A percentile compares a stretch with the other conserved stretches of the same genome.
These are phyloP conservation scores for Stichopus horrens DNA, from an alignment of 53 echinoderm and acorn worm genomes.

Conservation along the genomic window DNA sequence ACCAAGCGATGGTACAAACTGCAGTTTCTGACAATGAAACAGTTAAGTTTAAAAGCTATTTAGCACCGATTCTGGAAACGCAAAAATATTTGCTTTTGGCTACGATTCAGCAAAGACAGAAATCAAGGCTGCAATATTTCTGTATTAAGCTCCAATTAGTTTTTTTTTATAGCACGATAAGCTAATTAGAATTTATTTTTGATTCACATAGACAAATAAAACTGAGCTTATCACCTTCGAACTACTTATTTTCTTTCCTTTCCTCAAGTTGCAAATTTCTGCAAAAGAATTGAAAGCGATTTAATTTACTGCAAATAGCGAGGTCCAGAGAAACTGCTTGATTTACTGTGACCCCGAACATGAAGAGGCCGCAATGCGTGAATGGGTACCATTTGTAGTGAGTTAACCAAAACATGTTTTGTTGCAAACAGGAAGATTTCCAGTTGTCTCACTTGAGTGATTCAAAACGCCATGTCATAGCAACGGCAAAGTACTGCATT, in stretches of 20 bases:
- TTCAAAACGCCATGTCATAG: too few relatives aligned
- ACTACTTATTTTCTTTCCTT: not conserved
- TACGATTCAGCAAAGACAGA: not conserved
- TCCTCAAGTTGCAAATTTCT: not conserved
- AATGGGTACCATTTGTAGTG: too few relatives aligned
- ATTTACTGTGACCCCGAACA: too few relatives aligned
- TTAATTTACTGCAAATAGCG: not conserved
- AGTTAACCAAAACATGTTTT: too few relatives aligned
- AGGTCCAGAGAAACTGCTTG: too few relatives aligned
- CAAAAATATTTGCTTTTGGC: conserved; percentile 6
- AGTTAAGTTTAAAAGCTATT: conserved; percentile 9
- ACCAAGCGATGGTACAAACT: conserved; percentile 4
- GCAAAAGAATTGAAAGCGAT: not conserved
- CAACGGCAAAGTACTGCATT: too few relatives aligned
- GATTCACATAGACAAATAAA: not conserved
- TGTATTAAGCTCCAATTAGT: not conserved
- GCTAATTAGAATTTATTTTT: not conserved
- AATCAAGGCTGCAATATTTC: not conserved
- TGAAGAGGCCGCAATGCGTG: too few relatives aligned
- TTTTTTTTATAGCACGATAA: not conserved
- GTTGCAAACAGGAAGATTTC: too few relatives aligned
- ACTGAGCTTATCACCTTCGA: conserved; percentile 1
- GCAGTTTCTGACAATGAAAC: not conserved
- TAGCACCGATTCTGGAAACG: not conserved
- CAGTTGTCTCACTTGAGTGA: too few relatives aligned